These are phyloP conservation scores for Alligator sinensis DNA, from an alignment of 2,113 vertebrate genomes.

Conservation along the genomic window DNA sequence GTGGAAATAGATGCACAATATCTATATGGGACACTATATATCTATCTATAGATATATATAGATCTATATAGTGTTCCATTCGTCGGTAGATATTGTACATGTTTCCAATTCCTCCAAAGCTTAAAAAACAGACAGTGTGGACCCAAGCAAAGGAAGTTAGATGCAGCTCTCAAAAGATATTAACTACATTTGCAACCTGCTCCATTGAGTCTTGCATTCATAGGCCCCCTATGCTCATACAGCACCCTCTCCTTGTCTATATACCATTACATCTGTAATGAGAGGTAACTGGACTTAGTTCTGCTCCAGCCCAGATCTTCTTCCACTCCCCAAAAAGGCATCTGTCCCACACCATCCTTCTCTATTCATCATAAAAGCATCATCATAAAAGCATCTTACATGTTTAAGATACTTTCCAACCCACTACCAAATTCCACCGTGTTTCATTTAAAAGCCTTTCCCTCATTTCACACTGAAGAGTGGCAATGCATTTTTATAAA, in stretches of 20 bases:
- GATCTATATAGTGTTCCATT: no score
- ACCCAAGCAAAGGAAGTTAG: neutral
- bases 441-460: neutral
- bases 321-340: neutral
- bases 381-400: neutral
- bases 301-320: neutral
- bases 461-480: neutral
- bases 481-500: neutral
- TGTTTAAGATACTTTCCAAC: neutral
- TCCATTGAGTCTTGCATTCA: neutral
- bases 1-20: neutral
- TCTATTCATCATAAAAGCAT: neutral
- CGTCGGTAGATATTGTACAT: neutral
- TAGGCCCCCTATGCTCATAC: neutral
- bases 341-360: neutral
- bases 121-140: neutral
- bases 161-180: neutral
- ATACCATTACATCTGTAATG: neutral
- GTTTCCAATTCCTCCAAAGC: neutral
- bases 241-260: neutral
- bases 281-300: neutral
- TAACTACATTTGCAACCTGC: accelerated
- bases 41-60: no score
- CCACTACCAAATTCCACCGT: neutral
- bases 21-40: no score